These are phyloP conservation scores for Gallinago undulata DNA, from an alignment of 2,113 vertebrate species.

Conservation along the genomic window DNA sequence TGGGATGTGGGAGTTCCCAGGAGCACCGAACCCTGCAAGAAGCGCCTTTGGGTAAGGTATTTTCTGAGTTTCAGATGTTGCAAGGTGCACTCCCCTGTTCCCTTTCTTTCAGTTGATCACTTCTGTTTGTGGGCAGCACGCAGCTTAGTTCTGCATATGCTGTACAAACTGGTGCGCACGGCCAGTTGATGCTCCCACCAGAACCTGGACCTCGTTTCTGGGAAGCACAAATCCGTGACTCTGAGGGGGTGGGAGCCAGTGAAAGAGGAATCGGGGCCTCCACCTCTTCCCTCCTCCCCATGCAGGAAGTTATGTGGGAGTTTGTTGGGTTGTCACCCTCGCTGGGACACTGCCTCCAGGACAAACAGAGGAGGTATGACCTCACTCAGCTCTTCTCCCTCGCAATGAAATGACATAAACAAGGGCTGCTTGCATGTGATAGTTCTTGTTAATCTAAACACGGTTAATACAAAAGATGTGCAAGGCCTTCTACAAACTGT, in stretches of 20 bases:
- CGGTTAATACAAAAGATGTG: neutral
- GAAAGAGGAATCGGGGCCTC: neutral
- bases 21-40: fast-evolving
- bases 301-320: neutral
- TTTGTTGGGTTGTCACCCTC: neutral
- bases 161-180: fast-evolving
- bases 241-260: neutral
- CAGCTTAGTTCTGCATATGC: neutral
- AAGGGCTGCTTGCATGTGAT: neutral
- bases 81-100: neutral
- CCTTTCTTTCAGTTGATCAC: neutral
- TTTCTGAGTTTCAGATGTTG: neutral
- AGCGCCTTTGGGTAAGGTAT: neutral
- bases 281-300: neutral
- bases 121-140: neutral
- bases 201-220: neutral
- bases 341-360: neutral
- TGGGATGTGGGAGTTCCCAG: neutral
- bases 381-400: neutral
- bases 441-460: slow-evolving; percentile 27
- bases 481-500: neutral
- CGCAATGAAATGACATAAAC: neutral
- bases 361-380: slow-evolving; percentile 35
- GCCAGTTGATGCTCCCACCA: neutral
- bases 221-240: neutral